Evolutionary conservation across 2,888 invertebrate species (phyloP).

Genomic region (Sialis lutaria): DNA sequence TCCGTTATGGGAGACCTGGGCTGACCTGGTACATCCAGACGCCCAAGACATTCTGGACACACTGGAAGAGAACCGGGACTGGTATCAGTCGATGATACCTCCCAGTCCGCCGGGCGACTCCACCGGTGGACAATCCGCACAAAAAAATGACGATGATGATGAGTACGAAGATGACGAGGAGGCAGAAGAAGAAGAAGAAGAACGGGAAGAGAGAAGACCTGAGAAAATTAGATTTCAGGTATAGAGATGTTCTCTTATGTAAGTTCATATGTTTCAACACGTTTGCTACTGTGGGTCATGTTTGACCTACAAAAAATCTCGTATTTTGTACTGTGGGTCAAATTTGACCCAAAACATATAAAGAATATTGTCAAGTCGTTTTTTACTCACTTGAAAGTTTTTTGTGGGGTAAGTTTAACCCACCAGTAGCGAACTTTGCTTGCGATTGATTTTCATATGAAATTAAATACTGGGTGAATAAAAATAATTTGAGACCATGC

Average conservation of each 20-base stretch:
- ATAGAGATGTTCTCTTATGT: conserved; percentile 15
- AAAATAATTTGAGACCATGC: no score
- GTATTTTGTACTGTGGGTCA: no score
- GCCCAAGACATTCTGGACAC: conserved; percentile 96
- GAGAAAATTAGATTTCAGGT: conserved; percentile 60
- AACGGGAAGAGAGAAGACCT: conserved; percentile 16
- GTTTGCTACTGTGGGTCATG: no score
- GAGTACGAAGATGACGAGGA: conserved; percentile 30
- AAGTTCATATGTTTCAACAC: no score
- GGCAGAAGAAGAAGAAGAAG: conserved; percentile 11
- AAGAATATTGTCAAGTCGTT: no score
- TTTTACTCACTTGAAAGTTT: no score
- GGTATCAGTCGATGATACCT: conserved; percentile 90
- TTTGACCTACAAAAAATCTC: no score
- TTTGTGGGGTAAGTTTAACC: no score
- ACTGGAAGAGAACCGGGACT: conserved; percentile 95
- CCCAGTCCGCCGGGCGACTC: conserved; percentile 58
- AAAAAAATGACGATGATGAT: conserved; percentile 30
- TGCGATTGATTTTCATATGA: no score
- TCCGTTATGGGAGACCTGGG: conserved; percentile 99
- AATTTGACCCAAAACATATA: no score
- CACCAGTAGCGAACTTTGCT: no score
- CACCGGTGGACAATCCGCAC: conserved; percentile 33
- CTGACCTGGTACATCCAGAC: conserved; percentile 95
- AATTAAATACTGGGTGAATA: no score